These are phyloP conservation scores for Odocoileus virginianus DNA, from an alignment of 2,113 vertebrate species.

Conservation along the genomic window DNA sequence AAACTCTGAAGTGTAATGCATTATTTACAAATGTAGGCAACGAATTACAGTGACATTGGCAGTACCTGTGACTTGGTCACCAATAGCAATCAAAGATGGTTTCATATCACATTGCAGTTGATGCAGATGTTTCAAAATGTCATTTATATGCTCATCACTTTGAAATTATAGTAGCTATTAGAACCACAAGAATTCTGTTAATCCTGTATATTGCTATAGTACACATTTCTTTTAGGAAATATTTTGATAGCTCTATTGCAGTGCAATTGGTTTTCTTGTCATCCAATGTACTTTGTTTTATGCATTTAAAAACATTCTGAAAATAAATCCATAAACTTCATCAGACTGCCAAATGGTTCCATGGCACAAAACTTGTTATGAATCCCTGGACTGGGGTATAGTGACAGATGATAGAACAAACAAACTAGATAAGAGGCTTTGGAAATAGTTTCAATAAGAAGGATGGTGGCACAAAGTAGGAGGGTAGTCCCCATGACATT, in stretches of 20 bases:
- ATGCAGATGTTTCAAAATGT: neutral
- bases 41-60: neutral
- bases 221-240: neutral
- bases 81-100: neutral
- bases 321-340: neutral
- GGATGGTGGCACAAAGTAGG: neutral
- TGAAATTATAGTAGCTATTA: neutral
- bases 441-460: neutral
- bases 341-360: neutral
- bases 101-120: neutral
- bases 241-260: neutral
- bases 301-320: neutral
- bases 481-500: neutral
- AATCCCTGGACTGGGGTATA: neutral
- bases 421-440: neutral
- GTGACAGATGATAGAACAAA: neutral
- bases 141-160: neutral
- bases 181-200: neutral
- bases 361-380: neutral
- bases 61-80: neutral
- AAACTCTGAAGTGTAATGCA: neutral
- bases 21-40: neutral
- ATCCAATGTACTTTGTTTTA: neutral
- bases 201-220: neutral
- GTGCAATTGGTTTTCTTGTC: neutral